Evolutionary conservation across 2,888 invertebrate genomes (phyloP).

Genomic region (Acleris cristana): DNA sequence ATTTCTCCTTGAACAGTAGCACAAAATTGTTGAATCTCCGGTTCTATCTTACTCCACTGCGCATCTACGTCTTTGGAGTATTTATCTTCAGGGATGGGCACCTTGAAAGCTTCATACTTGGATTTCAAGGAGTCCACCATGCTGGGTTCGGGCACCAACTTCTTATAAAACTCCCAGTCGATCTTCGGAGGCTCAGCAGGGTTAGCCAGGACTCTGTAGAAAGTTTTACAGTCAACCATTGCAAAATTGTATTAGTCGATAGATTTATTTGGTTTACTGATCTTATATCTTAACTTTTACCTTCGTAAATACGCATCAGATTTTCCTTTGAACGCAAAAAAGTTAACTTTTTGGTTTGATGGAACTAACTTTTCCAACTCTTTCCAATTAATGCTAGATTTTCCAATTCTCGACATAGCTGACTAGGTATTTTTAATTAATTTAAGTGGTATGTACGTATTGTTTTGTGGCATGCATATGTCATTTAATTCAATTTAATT

Average conservation of each 20-base stretch:
- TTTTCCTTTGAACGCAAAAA: conserved; percentile 67
- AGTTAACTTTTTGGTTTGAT: conserved; percentile 58
- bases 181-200: conserved; percentile 68
- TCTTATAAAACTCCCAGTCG: conserved; percentile 67
- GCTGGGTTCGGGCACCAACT: conserved; percentile 57
- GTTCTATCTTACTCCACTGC: conserved; percentile 63
- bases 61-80: conserved; percentile 56
- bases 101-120: conserved; percentile 54
- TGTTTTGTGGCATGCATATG: too few species aligned
- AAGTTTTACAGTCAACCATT: too few species aligned
- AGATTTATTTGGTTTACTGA: not conserved
- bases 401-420: conserved; percentile 64
- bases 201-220: conserved; percentile 56
- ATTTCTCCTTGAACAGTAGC: conserved; percentile 57
- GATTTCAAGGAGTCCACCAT: conserved; percentile 67
- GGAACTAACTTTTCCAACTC: conserved; percentile 65
- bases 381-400: conserved; percentile 64
- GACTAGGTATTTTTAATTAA: conserved; percentile 4
- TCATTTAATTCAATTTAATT: too few species aligned
- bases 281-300: conserved; percentile 46
- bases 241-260: too few species aligned
- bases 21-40: conserved; percentile 58
- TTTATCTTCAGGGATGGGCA: conserved; percentile 66
- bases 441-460: too few species aligned
- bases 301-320: conserved; percentile 64